These are phyloP conservation scores for Girardinichthys multiradiatus DNA, from an alignment of 2,113 vertebrate genomes.

Conservation along the genomic window DNA sequence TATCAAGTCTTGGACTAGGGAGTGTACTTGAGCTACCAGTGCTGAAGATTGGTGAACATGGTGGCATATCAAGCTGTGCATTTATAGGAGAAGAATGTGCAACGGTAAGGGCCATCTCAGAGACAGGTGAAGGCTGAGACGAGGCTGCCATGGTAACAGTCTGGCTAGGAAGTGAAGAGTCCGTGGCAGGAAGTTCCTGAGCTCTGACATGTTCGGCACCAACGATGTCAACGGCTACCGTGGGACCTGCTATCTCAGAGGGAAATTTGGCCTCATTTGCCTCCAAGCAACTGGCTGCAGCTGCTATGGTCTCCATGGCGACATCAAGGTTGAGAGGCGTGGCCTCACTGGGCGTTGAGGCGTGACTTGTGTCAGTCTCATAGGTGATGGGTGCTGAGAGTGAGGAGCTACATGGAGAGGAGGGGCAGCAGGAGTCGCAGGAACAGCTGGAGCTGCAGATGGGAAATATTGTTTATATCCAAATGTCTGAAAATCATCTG, in stretches of 20 bases:
- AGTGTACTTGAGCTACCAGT: conserved; percentile 35
- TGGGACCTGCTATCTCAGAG: conserved; percentile 3
- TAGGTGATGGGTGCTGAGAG: conserved; percentile 82
- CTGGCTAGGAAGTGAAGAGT: conserved; percentile 31
- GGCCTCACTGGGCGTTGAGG: conserved; percentile 77
- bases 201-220: background rate
- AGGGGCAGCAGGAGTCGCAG: conserved; percentile 88
- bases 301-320: conserved; percentile 52
- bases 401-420: conserved; percentile 86
- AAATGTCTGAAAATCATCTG: background rate
- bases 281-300: conserved; percentile 39
- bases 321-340: conserved; percentile 52
- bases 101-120: conserved; percentile 26
- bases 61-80: conserved; percentile 33
- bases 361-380: conserved; percentile 83
- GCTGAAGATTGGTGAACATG: conserved; percentile 15
- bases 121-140: conserved; percentile 31
- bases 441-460: conserved; percentile 84
- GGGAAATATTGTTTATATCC: background rate
- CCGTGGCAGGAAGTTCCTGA: conserved; percentile 16
- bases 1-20: conserved; percentile 28
- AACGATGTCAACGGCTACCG: conserved; percentile 7
- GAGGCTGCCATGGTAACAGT: conserved; percentile 54
- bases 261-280: background rate
- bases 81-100: conserved; percentile 42